These are phyloP conservation scores for Rhinella marina DNA, from an alignment of 2,797 vertebrate species.

Conservation along the genomic window DNA sequence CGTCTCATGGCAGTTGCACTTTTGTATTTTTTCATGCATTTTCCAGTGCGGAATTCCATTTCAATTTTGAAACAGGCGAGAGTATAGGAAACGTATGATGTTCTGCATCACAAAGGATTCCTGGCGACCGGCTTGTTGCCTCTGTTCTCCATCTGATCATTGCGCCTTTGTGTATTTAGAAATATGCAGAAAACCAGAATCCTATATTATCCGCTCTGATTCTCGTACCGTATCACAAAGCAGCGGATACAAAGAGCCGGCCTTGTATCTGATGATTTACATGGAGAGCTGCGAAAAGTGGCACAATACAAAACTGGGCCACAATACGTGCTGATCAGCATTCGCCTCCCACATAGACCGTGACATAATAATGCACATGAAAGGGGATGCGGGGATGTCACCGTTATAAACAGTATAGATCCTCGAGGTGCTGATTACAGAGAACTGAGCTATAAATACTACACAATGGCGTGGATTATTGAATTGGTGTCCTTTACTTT, in stretches of 20 bases:
- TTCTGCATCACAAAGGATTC: neutral
- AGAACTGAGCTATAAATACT: slow-evolving; percentile 1
- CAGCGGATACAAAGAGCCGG: neutral
- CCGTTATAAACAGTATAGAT: slow-evolving; percentile 35
- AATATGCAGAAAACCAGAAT: neutral
- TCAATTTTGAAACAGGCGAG: neutral
- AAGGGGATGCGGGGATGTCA: slow-evolving; percentile 32
- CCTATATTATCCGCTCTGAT: neutral
- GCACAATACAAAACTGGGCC: slow-evolving; percentile 45
- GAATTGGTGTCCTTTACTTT: slow-evolving; percentile 4
- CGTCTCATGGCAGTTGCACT: too few species aligned
- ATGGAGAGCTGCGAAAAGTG: slow-evolving; percentile 11
- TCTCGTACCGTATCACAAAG: neutral
- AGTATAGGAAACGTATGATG: neutral
- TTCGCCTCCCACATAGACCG: neutral
- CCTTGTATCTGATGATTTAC: slow-evolving; percentile 14
- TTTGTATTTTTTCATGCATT: neutral
- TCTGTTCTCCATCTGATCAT: neutral
- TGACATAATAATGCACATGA: slow-evolving; percentile 5
- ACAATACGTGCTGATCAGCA: slow-evolving; percentile 29
- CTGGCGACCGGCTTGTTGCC: neutral
- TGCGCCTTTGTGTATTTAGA: neutral
- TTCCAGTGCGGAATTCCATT: neutral
- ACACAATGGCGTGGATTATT: neutral
- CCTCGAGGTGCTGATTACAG: slow-evolving; percentile 26